Evolutionary conservation across 1,140 invertebrate species (phyloP), one percentile per base, ranked within the genome.

Genomic region (Conopomorpha cramerella): DNA sequence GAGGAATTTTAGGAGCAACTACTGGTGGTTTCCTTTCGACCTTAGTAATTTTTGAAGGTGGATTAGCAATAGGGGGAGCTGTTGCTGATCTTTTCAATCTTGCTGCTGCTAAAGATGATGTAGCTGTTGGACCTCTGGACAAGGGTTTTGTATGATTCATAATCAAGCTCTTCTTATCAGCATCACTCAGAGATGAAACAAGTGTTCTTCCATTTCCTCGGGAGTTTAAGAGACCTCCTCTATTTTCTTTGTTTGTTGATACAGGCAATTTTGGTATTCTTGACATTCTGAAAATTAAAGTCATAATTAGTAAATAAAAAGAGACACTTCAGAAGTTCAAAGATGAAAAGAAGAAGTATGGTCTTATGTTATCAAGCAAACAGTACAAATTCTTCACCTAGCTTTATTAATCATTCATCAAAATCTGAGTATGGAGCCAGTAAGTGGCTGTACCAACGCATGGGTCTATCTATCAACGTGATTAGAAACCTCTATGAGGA

Each of bases 1-100:
- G 70, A 2, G 81, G 66, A 39, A 83, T 82, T 39, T 78, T 80
- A 8, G 55, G 60, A n/a, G 67, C 56, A 16, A 55, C 48, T 31
- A 45, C 51, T 18, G 36, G 15, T 25, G 45, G 33, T 43, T 70
- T 76, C 34, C 49, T 67, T 39, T 74, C 70, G 7, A 71, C 43
- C 41, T 67, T 71, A 1, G 37, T 33, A 14, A 51, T 18, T 49
- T 71, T 74, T 29, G 52, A 30, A 25, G 59, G 56, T 2, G 47
- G 36, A 27, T 30, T 33, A 14, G 47, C 16, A 15, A 53, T 19
- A 26, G 64, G 45, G 14, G 67, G 66, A 4, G 42, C 59, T 16
- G 67, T 64, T 3, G 63, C 66, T 25, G 66, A 49, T 38, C 65
- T 58, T 44, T 70, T 74, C 1, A 68, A 32, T 0, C 65, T 48